Evolutionary conservation across 2,888 invertebrate species (phyloP), one percentile per base, ranked within the genome.

Genomic region (Phaonia tiefii): DNA sequence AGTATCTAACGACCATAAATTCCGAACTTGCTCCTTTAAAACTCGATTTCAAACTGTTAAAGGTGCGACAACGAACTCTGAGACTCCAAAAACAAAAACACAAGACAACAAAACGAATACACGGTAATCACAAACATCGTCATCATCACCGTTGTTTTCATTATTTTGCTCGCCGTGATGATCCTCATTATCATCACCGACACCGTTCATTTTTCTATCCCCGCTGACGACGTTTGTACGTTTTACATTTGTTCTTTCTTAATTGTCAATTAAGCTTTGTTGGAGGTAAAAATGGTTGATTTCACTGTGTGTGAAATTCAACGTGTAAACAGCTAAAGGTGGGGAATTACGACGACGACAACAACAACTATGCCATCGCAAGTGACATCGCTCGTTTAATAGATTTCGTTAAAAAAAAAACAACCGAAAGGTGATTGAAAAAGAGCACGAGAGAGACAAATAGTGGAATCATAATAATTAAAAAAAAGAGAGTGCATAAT

Each of bases 261-360:
- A 74, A 74, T 76, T 76, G 76, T 60, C 80, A 80, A 71, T 77
- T 80, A 80, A 80, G 74, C 77, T 77, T 77, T 80, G 80, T 71
- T 80, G 80, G 77, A 77, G 80, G 77, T 71, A 80, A 58, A 77
- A 70, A 72, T 31, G 26, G 46, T 5, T n/a, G n/a, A n/a, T 11
- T 44, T 11, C 13, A 8, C n/a, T n/a, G 60, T 70, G 70, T 71
- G 70, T 75, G 70, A 73, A 73, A 49, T 42, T 56, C 31, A 44
- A 71, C 66, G 51, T 70, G 72, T 66, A 77, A 80, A 70, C 25
- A 66, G n/a, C n/a, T 58, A 74, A 79, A 77, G 77, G 66, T 77
- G 70, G 58, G 70, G 70, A 70, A 66, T 70, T 60, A 51, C 37
- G 63, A 44, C 51, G 70, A 56, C 39, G 54, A 44, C 39, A 54